A percentile compares a stretch with the other conserved stretches of the same genome.
phyloP scores from a whole-genome alignment of 1,140 invertebrate genomes.

The Pseudobourletiella spinata region DNA sequence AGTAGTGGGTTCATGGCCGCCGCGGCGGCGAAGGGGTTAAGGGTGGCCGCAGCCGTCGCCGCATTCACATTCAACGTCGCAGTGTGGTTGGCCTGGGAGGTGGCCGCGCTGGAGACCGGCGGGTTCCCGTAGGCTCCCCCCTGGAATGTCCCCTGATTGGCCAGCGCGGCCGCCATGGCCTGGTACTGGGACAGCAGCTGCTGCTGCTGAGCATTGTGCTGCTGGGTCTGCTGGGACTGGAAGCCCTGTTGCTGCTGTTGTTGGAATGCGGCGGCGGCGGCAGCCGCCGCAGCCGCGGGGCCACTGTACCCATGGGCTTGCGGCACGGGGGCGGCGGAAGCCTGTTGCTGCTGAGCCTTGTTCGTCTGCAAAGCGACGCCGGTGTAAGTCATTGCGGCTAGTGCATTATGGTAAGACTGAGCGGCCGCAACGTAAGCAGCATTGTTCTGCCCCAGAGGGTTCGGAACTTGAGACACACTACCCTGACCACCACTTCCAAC shows the following conservation, averaged over 20 bases:
- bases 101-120: neutral
- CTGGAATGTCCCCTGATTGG: conserved; percentile 7
- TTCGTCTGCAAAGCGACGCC: conserved; percentile 61
- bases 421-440: conserved; percentile 42
- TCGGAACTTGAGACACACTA: conserved; percentile 12
- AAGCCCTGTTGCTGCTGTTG: conserved; percentile 31
- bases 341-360: conserved; percentile 37
- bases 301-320: neutral
- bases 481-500: conserved; percentile 16
- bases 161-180: conserved; percentile 18
- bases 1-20: conserved; percentile 31
- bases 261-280: conserved; percentile 40
- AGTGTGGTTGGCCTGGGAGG: neutral
- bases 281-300: conserved; percentile 36
- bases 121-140: neutral
- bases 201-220: conserved; percentile 33
- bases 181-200: conserved; percentile 35
- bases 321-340: conserved; percentile 32
- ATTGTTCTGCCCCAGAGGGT: conserved; percentile 40
- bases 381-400: conserved; percentile 63
- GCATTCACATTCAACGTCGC: conserved; percentile 12
- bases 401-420: conserved; percentile 42
- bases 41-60: neutral
- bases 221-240: conserved; percentile 23
- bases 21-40: conserved; percentile 1